phyloP scores from a whole-genome alignment of 2,797 vertebrate genomes.

The Paramormyrops hopkinsi region DNA sequence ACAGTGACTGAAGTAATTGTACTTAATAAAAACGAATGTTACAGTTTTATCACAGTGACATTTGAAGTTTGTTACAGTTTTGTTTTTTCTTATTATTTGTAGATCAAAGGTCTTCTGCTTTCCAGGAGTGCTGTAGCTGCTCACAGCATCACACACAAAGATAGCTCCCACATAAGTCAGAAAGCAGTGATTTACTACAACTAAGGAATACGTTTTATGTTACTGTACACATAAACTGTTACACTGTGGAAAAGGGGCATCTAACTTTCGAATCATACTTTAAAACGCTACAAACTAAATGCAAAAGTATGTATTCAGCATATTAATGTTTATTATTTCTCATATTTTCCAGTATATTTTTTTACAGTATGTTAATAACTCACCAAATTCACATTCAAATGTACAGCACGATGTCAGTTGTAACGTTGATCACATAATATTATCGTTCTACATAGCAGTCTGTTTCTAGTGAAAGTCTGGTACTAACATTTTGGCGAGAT shows the following conservation, averaged over 20 bases:
- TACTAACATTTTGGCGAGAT: neutral
- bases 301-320: neutral
- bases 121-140: neutral
- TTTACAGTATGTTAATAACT: neutral
- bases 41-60: neutral
- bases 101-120: neutral
- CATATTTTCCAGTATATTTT: neutral
- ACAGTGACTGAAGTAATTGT: neutral
- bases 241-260: neutral
- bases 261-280: neutral
- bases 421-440: neutral
- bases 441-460: neutral
- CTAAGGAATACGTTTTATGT: neutral
- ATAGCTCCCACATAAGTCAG: neutral
- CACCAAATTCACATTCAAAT: neutral
- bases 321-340: neutral
- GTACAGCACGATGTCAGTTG: neutral
- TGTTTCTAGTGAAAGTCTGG: neutral
- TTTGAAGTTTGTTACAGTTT: neutral
- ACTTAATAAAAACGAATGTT: neutral
- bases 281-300: neutral
- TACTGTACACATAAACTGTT: neutral
- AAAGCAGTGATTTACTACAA: neutral
- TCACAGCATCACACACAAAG: neutral
- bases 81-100: neutral